Conservation (phyloP, 2,888 invertebrate species). For the Morpho deidamia region DNA sequence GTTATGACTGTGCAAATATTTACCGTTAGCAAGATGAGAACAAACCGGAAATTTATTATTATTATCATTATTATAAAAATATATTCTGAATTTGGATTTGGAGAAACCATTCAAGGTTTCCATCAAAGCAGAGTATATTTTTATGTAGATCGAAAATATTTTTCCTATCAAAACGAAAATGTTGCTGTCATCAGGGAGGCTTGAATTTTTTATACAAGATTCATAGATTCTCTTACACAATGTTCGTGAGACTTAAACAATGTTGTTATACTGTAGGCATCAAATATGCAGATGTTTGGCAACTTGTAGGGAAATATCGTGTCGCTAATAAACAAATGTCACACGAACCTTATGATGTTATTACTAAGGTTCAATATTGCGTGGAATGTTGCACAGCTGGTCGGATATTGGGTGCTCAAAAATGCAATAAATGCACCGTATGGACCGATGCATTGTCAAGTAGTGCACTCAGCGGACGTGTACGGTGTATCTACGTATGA, state of each 20-base stretch:
- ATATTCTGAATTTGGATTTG: too few species aligned
- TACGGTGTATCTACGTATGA: not conserved
- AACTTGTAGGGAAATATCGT: slow-evolving; percentile 12
- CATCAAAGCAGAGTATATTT: too few species aligned
- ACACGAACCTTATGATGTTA: not conserved
- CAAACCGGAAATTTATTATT: too few species aligned
- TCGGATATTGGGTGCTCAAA: slow-evolving; percentile 35
- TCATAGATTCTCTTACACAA: not conserved
- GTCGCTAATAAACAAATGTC: not conserved
- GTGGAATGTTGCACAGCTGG: slow-evolving; percentile 11
- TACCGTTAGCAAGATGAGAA: too few species aligned
- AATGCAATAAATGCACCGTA: slow-evolving; percentile 50
- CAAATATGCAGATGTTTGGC: slow-evolving; percentile 17
- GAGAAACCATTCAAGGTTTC: too few species aligned
- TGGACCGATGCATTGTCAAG: slow-evolving; percentile 26
- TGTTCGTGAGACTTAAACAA: slow-evolving; percentile 7
- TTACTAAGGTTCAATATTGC: not conserved
- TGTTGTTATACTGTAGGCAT: slow-evolving; percentile 12
- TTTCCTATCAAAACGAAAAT: too few species aligned
- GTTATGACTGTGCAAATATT: too few species aligned
- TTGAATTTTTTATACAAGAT: not conserved
- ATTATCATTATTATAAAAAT: too few species aligned
- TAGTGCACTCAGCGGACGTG: slow-evolving; percentile 6
- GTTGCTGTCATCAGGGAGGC: not conserved
- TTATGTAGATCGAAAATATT: too few species aligned